Conservation (phyloP, 2,113 vertebrate genomes). For the Cheilinus undulatus region DNA sequence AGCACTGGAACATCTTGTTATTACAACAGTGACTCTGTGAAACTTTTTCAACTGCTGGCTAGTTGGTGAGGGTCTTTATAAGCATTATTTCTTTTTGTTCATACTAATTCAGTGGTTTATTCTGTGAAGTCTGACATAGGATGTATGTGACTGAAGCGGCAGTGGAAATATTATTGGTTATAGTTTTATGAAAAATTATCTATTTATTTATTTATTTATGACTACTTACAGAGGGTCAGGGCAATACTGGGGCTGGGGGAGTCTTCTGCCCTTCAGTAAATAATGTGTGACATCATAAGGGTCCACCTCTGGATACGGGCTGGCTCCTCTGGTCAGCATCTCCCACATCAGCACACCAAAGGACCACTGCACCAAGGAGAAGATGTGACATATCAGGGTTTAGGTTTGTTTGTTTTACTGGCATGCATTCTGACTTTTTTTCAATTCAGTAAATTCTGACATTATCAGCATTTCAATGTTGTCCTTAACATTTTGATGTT, state of each 20-base stretch:
- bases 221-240: constrained; percentile 90
- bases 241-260: constrained; percentile 94
- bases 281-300: constrained; percentile 93
- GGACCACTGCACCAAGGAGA: constrained; percentile 90
- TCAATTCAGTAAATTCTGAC: too few species aligned
- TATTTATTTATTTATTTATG: neutral
- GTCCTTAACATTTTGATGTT: too few species aligned
- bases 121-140: neutral
- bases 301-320: constrained; percentile 92
- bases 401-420: too few species aligned
- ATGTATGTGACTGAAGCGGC: neutral
- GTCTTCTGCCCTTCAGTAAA: constrained; percentile 89
- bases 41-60: neutral
- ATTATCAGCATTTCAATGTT: too few species aligned
- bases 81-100: neutral
- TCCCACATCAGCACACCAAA: constrained; percentile 98
- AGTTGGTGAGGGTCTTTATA: constrained; percentile 2
- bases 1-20: constrained; percentile 37
- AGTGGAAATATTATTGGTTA: too few species aligned
- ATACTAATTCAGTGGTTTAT: neutral
- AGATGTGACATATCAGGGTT: too few species aligned
- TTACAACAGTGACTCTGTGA: constrained; percentile 36
- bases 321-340: constrained; percentile 94
- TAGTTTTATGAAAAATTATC: neutral
- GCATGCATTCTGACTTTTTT: too few species aligned